Base-by-base conservation (phyloP, 2,888 invertebrate genomes). In the Cetonia aurata region DNA sequence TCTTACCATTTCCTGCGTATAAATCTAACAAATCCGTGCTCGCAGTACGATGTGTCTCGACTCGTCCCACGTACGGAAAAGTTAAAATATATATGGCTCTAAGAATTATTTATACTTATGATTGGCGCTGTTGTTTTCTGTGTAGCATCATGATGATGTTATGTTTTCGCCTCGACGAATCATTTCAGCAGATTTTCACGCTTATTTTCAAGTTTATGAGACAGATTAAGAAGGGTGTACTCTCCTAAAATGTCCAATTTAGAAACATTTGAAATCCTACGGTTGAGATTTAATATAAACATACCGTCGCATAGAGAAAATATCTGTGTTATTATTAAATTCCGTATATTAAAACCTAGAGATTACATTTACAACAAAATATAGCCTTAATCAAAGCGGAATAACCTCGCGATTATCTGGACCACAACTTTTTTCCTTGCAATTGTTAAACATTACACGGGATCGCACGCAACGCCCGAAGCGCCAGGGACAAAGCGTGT, bases 391-490 rank as follows among this genome's bases (percentile, higher is more conserved):
- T 25, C 12, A 52, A 19, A 9, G 6, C 12, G 17, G 19, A 19
- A 52, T 19, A 52, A 25, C 25, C 25, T n/a, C n/a, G 50, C 6
- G 17, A 50, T 50, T 10, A 50, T 15, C 9, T 10, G 6, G 19
- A 15, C 10, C 15, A 15, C 15, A 50, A 33, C 33, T 33, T 33
- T 33, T 17, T 50, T 17, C 19, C 33, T 50, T 50, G 46, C 60
- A 46, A 48, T 60, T 60, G 60, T 46, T 60, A 60, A 60, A 44
- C 60, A 60, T 60, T 60, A 60, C 60, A 60, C 46, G 46, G 46
- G n/a, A 55, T 55, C 31, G n/a, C n/a, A 31, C 6, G 10, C 50
- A 12, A 17, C 50, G 37, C 15, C 17, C 33, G 9, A 33, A 13
- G 33, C 55, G 55, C 12, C 33, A 13, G 42, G 42, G 19, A 65